Conservation (phyloP, 2,888 invertebrate genomes). For the Drosophila austrosaltans region DNA sequence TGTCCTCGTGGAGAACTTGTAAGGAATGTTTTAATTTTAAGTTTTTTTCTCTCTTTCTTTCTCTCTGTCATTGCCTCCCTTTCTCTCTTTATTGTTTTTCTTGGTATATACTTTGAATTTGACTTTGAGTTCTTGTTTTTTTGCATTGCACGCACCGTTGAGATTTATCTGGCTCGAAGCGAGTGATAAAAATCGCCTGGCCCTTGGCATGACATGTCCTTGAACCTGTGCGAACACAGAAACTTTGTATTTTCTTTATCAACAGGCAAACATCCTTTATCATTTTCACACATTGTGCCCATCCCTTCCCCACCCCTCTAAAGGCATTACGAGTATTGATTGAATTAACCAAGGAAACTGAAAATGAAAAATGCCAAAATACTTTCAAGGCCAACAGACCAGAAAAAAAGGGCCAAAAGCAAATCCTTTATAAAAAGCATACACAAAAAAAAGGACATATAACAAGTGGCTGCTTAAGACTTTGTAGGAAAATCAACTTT, state of each 20-base stretch:
- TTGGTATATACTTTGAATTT: slow-evolving; percentile 1
- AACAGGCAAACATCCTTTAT: slow-evolving; percentile 52
- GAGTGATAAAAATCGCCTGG: slow-evolving; percentile 40
- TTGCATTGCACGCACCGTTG: slow-evolving; percentile 37
- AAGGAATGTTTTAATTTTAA: slow-evolving; percentile 77
- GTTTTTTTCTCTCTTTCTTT: slow-evolving; percentile 22
- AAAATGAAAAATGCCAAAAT: slow-evolving; percentile 37
- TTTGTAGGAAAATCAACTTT: slow-evolving; percentile 47
- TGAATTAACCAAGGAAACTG: slow-evolving; percentile 46
- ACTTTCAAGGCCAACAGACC: slow-evolving; percentile 72
- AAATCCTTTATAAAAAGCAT: slow-evolving; percentile 22
- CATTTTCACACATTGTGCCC: slow-evolving; percentile 59
- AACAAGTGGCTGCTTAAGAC: slow-evolving; percentile 19
- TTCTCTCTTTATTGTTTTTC: no score
- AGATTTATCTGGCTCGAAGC: slow-evolving; percentile 45
- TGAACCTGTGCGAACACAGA: slow-evolving; percentile 48
- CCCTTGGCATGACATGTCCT: slow-evolving; percentile 55
- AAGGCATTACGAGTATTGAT: slow-evolving; percentile 63
- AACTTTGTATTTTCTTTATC: slow-evolving; percentile 30
- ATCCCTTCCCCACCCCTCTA: slow-evolving; percentile 3
- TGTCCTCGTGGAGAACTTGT: slow-evolving; percentile 37
- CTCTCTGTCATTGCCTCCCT: not conserved
- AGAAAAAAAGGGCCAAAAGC: slow-evolving; percentile 61
- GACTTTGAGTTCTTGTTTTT: not conserved
- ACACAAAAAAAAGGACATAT: not conserved